Percentiles rank a stretch among this genome's conserved stretches.
Conservation (phyloP, 2,888 invertebrate genomes). For the Macrophya alboannulata region DNA sequence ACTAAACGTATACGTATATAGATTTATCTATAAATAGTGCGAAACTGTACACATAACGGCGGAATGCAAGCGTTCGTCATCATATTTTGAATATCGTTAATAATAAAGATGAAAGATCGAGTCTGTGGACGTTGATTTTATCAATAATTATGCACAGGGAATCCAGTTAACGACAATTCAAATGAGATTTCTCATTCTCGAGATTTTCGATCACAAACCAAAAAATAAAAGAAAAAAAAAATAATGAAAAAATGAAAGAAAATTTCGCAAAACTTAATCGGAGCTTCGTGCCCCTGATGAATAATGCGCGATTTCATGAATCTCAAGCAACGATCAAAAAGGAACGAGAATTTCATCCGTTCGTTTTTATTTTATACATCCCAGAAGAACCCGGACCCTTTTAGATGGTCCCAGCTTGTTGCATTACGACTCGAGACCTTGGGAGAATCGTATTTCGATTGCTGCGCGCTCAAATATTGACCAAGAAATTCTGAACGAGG, state of each 20-base stretch:
- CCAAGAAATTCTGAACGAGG: background rate
- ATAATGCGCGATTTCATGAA: constrained; percentile 18
- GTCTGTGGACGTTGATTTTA: background rate
- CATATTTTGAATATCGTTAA: background rate
- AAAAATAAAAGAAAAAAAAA: background rate
- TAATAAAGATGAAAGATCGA: background rate
- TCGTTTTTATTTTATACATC: background rate
- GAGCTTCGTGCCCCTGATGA: background rate
- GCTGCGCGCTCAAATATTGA: constrained; percentile 27
- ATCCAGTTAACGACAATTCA: background rate
- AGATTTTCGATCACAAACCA: background rate
- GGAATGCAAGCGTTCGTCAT: constrained; percentile 18
- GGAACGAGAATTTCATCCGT: background rate
- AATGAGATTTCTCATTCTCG: background rate
- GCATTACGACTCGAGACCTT: background rate
- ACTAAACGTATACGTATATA: constrained; percentile 38
- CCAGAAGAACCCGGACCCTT: background rate
- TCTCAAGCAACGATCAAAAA: constrained; percentile 13
- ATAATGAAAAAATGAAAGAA: background rate
- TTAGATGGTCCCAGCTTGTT: background rate
- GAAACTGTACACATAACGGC: background rate
- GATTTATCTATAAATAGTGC: constrained; percentile 40
- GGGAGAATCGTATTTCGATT: constrained; percentile 16
- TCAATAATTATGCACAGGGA: background rate
- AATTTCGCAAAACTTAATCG: background rate